phyloP scores from a whole-genome alignment of 2,797 vertebrate species.

The Pteropus rufus region DNA sequence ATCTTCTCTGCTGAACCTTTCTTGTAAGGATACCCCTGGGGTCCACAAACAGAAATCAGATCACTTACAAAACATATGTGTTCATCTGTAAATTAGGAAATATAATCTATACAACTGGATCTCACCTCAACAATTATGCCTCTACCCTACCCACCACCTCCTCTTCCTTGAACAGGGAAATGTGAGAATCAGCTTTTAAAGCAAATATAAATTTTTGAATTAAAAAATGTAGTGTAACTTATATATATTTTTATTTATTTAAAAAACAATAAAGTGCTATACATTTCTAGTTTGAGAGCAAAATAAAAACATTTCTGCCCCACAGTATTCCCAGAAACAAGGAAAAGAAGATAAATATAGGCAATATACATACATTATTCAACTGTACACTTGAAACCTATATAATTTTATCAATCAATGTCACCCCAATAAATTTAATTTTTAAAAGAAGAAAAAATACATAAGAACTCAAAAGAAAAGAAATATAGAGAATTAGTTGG shows the following conservation, averaged over 20 bases:
- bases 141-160: background rate
- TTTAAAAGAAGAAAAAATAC: no score
- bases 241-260: background rate
- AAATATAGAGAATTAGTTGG: background rate
- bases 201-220: background rate
- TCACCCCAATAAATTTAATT: no score
- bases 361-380: no score
- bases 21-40: background rate
- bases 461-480: background rate
- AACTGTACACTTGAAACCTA: no score
- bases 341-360: background rate
- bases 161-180: background rate
- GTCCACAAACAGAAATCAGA: background rate
- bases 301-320: background rate
- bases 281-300: background rate
- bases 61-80: background rate
- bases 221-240: background rate
- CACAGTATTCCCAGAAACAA: background rate
- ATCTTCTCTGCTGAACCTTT: background rate
- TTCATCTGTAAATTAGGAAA: background rate
- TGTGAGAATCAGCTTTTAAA: background rate
- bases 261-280: background rate
- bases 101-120: background rate
- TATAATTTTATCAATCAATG: no score
- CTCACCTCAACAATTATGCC: background rate